Conservation (phyloP, 1,140 invertebrate genomes). For the Zaprionus vittiger region DNA sequence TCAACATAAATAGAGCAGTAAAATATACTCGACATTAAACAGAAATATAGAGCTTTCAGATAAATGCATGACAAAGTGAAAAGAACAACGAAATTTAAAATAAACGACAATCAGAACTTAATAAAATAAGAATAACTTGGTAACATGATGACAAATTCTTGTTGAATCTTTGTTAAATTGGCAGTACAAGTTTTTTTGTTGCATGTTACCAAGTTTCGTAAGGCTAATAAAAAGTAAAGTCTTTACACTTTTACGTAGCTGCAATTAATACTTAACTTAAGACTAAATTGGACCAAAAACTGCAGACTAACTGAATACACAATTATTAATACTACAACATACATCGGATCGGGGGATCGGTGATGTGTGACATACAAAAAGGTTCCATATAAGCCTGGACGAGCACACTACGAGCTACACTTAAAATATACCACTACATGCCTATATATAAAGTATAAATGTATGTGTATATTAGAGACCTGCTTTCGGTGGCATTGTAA, state of each 20-base stretch:
- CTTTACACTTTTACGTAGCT: not conserved
- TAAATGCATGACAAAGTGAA: not conserved
- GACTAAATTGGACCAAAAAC: slow-evolving; percentile 34
- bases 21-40: not conserved
- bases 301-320: slow-evolving; percentile 12
- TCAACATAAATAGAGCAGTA: not conserved
- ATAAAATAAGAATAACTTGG: not conserved
- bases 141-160: not conserved
- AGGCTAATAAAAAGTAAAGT: slow-evolving; percentile 2
- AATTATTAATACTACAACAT: slow-evolving; percentile 11
- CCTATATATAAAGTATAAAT: too few relatives aligned
- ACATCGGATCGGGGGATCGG: not conserved
- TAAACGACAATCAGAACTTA: not conserved
- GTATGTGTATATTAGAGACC: too few relatives aligned
- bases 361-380: not conserved
- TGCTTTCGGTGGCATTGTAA: too few relatives aligned
- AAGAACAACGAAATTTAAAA: not conserved
- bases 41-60: not conserved
- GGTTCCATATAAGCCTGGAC: not conserved
- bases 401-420: slow-evolving; percentile 1
- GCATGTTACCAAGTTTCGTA: not conserved
- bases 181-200: not conserved
- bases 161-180: not conserved
- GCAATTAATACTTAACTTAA: slow-evolving; percentile 27
- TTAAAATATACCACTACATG: not conserved